Evolutionary conservation across 2,797 vertebrate genomes (phyloP), one percentile per base, ranked within the genome.

Genomic region (Tamandua tetradactyla): DNA sequence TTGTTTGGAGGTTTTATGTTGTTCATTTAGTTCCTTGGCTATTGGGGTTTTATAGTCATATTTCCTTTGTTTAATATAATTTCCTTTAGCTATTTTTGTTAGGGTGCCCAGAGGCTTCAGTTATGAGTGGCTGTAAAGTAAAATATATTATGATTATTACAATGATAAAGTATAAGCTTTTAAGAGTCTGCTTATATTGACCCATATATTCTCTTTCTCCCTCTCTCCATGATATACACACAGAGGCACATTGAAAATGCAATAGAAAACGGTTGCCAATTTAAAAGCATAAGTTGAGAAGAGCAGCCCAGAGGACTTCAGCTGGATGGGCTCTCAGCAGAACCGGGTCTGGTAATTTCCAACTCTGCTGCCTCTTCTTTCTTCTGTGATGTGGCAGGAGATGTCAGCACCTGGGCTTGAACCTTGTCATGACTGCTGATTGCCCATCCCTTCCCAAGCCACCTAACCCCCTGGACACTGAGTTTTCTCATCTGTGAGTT

Each of bases 61-160:
- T 97, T 97, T 97, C 98, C 97, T 98, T 97, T 97, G 96, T 97
- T 98, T 98, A 96, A 98, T 97, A 96, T 97, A 97, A 97, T 97
- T 97, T 96, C 96, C 87, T 96, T 97, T 75, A 97, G 97, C 89
- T 97, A 92, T 87, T 98, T 98, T 98, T 97, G 97, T 98, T 98
- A 96, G 98, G 93, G 95, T 5, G 81, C 95, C 97, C 97, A 97
- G 94, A 97, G 96, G 95, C 94, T 94, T 97, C 94, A 97, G 97
- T 96, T 95, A 0, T 94, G 89, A 96, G 96, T 97, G 97, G 90
- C 96, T 96, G 95, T 97, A 97, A 98, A 98, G 96, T 97, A 98
- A 97, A 98, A 97, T 96, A 90, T 90, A 95, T 98, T 98, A 97
- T 97, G 97, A 97, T 97, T 98, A 97, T 96, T 88, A 98, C 96